Conservation (phyloP, 2,888 invertebrate species). For the Dasysyrphus albostriatus region DNA sequence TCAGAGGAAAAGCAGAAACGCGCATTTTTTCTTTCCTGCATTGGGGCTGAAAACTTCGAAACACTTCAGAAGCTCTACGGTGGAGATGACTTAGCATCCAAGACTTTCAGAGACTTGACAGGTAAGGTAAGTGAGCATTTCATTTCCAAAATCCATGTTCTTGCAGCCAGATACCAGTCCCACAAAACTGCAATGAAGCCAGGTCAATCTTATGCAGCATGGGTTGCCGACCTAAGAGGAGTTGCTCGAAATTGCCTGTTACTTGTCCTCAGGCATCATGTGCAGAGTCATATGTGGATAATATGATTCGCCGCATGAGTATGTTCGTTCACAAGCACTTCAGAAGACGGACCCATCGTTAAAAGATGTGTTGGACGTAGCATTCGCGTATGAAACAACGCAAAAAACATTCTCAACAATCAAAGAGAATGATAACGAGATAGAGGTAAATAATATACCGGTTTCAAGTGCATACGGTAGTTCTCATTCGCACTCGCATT, state of each 20-base stretch:
- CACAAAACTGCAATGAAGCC: slow-evolving; percentile 27
- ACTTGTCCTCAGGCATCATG: not conserved
- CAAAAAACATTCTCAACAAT: slow-evolving; percentile 28
- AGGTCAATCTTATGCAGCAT: slow-evolving; percentile 4
- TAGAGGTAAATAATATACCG: too few relatives aligned
- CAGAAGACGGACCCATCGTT: slow-evolving; percentile 17
- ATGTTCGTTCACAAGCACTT: slow-evolving; percentile 9
- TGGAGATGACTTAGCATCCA: slow-evolving; percentile 15
- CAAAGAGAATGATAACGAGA: not conserved
- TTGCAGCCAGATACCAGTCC: slow-evolving; percentile 25
- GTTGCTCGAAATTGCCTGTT: slow-evolving; percentile 3
- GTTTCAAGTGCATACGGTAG: too few relatives aligned
- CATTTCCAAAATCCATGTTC: slow-evolving; percentile 15
- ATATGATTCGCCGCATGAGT: slow-evolving; percentile 23
- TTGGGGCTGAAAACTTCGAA: slow-evolving; percentile 36
- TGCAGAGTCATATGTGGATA: slow-evolving; percentile 14
- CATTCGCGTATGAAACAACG: slow-evolving; percentile 15
- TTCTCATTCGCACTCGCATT: not conserved
- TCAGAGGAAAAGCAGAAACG: slow-evolving; percentile 11
- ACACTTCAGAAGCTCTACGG: slow-evolving; percentile 25
- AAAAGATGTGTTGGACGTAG: slow-evolving; percentile 32
- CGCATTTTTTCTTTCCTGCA: slow-evolving; percentile 30
- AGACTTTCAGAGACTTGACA: slow-evolving; percentile 18
- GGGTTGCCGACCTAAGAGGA: slow-evolving; percentile 40
- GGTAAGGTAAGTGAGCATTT: slow-evolving; percentile 22